Evolutionary conservation across 2,797 vertebrate species (phyloP), one percentile per base, ranked within the genome.

Genomic region (Amblyopsis hoosieri): DNA sequence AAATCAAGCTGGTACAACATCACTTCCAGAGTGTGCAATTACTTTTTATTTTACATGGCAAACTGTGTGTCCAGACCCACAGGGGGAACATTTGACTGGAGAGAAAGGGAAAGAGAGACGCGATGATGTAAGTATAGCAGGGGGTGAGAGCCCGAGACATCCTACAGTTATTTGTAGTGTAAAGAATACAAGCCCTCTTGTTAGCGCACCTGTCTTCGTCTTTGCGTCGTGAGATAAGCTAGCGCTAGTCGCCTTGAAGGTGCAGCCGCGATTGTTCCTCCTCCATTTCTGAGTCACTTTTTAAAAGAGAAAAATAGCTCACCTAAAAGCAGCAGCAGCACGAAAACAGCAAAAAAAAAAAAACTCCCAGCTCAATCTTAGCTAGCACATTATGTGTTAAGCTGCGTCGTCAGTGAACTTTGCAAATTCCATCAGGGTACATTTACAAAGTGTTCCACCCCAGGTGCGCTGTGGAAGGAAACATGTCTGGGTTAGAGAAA

Each of bases 21-120:
- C 3, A 12, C 55, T 79, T 74, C 69, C 50, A 76, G 62, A 81
- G 63, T 54, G 62, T 86, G 78, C 78, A 82, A 86, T 90, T 89
- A 82, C 64, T 76, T 86, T 84, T 86, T 71, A 80, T 87, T 89
- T 89, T 64, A 65, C 54, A 80, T 85, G 84, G 82, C 76, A 3
- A 45, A 15, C 50, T 69, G 71, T 70, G 73, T 14, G 14, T 72
- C 19, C 71, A 76, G 64, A 67, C 70, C 61, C 42, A 54, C 62
- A 59, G 66, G 66, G 68, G 74, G 74, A 62, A 54, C 15, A 66
- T 67, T 67, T n/a, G 63, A 76, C 4, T 7, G 7, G 12, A 53
- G 12, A 19, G 14, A 52, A 15, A 23, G 48, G 5, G 15, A 15
- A n/a, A 50, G 48, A 50, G 15, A 14, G 15, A 50, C 1, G 5